Percentiles rank a stretch among this genome's conserved stretches.
Conservation (phyloP, 2,113 vertebrate species). For the Eulemur rufifrons region DNA sequence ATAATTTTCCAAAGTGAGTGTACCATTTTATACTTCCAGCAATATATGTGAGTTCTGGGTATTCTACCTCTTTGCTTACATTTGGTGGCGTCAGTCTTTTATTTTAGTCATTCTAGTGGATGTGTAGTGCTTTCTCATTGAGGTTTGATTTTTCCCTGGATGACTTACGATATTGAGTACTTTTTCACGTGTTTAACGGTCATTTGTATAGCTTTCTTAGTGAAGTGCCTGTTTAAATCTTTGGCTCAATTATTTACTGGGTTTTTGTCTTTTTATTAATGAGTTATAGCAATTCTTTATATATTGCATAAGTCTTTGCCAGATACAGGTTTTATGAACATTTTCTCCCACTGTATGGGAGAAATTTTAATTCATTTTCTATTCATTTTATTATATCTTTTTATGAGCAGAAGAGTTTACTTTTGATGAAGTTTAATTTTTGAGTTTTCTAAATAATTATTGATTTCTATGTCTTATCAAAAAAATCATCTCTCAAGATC, state of each 20-base stretch:
- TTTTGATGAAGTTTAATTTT: not conserved
- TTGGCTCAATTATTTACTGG: not conserved
- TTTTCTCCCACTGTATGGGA: not conserved
- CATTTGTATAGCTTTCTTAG: not conserved
- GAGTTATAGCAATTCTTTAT: not conserved
- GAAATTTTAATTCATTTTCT: not conserved
- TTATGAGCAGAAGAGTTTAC: not conserved
- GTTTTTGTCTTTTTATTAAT: not conserved
- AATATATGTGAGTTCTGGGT: not conserved
- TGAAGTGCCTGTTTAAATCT: not conserved
- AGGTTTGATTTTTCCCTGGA: not conserved
- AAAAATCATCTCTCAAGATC: not conserved
- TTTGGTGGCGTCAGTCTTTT: not conserved
- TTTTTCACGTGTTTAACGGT: not conserved
- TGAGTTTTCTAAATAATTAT: constrained; percentile 14
- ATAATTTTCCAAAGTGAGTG: not conserved
- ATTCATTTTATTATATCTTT: not conserved
- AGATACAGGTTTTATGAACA: not conserved
- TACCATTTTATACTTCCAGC: not conserved
- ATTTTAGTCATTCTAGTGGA: not conserved
- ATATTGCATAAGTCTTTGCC: not conserved
- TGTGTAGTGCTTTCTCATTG: not conserved
- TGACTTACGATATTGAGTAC: not conserved
- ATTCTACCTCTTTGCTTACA: not conserved
- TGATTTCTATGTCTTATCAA: not conserved